A percentile compares a stretch with the other conserved stretches of the same genome.
These are phyloP conservation scores for Orycteropus afer DNA, from an alignment of 2,113 vertebrate species.

Conservation along the genomic window DNA sequence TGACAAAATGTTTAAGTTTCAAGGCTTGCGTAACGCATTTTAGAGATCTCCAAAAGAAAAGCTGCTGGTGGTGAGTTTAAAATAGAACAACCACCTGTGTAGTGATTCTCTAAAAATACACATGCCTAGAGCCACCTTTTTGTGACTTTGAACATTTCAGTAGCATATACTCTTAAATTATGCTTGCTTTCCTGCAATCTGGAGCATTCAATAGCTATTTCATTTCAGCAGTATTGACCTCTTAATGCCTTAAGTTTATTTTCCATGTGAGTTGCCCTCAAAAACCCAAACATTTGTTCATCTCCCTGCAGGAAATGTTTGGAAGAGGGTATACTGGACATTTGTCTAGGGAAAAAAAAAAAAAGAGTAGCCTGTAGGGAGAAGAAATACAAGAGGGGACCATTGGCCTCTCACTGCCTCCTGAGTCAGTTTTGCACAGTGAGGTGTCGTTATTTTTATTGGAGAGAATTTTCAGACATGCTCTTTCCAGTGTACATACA, in stretches of 20 bases:
- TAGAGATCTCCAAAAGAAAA: constrained; percentile 37
- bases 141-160: not conserved
- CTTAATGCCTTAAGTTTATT: constrained; percentile 68
- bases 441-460: not conserved
- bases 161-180: not conserved
- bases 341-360: not conserved
- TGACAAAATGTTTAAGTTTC: constrained; percentile 32
- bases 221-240: constrained; percentile 30
- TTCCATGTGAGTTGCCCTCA: constrained; percentile 15
- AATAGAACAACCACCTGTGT: not conserved
- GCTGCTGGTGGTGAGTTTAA: constrained; percentile 16
- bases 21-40: constrained; percentile 46
- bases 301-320: constrained; percentile 48
- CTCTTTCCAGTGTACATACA: not conserved
- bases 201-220: not conserved
- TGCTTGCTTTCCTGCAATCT: not conserved
- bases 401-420: not conserved
- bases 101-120: not conserved
- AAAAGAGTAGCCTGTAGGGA: not conserved
- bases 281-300: constrained; percentile 52
- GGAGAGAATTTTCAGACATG: not conserved
- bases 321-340: not conserved
- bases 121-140: not conserved
- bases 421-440: not conserved
- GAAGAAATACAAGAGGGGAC: not conserved